Evolutionary conservation across 2,888 invertebrate genomes (phyloP), one percentile per base, ranked within the genome.

Genomic region (Tetramorium bicarinatum): DNA sequence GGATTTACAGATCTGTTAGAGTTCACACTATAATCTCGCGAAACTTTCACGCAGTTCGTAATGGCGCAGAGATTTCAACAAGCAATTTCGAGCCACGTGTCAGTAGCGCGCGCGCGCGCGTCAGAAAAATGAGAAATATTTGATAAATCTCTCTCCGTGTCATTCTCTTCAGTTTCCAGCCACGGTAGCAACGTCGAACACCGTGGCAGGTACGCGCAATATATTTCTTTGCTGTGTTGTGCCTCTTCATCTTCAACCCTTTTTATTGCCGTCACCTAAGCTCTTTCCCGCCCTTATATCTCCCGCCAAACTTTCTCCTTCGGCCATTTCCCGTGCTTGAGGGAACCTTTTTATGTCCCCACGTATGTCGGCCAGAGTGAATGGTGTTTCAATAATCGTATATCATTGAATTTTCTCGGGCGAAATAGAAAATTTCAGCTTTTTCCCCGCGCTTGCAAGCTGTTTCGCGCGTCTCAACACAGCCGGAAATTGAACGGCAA

Each of bases 361-460:
- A 11, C 47, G 59, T 80, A 80, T 71, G 79, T 80, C 47, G 71
- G 49, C 38, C 74, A 62, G 25, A 61, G 85, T 79, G 82, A 83
- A 81, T 38, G 71, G 71, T 80, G 82, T 90, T 90, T 90, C 90
- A 89, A 89, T 91, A 89, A 90, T 89, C 88, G 87, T 89, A 91
- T 88, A 84, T 88, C 90, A 87, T 81, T 83, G 85, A 83, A 77
- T 86, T 85, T 83, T 85, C 85, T 52, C 72, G 38, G 34, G 85
- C 38, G 83, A 89, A 89, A 88, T 85, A 72, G 85, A 84, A 90
- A 90, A 87, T 88, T 87, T 84, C 74, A n/a, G 71, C 83, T 82
- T 81, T 81, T 61, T 77, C 82, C 49, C 49, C n/a, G 54, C 79
- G 72, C 84, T 59, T 59, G 66, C 61, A 74, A 85, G 21, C 72